Evolutionary conservation across 2,797 vertebrate species (phyloP).

Genomic region (Knipowitschia caucasica): DNA sequence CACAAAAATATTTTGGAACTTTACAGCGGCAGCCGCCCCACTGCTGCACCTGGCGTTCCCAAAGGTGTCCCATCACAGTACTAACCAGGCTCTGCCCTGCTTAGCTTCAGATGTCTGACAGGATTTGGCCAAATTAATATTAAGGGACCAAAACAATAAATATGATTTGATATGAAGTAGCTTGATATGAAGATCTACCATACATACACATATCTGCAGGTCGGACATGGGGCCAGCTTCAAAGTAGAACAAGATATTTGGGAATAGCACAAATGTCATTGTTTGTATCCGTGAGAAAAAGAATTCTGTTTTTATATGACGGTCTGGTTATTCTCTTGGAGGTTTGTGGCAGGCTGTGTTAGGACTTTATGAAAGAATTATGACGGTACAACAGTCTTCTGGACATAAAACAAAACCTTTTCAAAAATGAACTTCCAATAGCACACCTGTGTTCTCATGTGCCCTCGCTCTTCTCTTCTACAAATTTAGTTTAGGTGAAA

Average conservation of each 20-base stretch:
- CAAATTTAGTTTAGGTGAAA: conserved; percentile 72
- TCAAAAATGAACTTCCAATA: conserved; percentile 29
- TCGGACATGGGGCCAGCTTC: conserved; percentile 44
- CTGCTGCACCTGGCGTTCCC: too few relatives aligned
- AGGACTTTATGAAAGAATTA: conserved; percentile 65
- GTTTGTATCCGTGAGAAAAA: conserved; percentile 52
- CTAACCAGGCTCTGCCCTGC: too few relatives aligned
- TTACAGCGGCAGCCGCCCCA: too few relatives aligned
- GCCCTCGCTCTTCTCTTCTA: conserved; percentile 64
- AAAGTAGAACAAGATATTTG: conserved; percentile 62
- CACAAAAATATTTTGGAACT: too few relatives aligned
- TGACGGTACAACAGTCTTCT: conserved; percentile 45
- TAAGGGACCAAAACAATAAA: too few relatives aligned
- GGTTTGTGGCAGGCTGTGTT: conserved; percentile 43
- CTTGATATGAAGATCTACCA: background rate
- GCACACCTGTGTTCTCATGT: conserved; percentile 44
- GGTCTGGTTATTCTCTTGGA: conserved; percentile 40
- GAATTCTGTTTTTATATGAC: conserved; percentile 47
- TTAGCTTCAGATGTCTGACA: too few relatives aligned
- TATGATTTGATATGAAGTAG: background rate
- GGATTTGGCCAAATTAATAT: too few relatives aligned
- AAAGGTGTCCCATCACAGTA: too few relatives aligned
- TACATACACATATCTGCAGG: background rate
- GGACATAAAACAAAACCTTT: conserved; percentile 33
- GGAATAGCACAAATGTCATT: conserved; percentile 50